Evolutionary conservation across 2,888 invertebrate species (phyloP), one percentile per base, ranked within the genome.

Genomic region (Seira sanloemensis): DNA sequence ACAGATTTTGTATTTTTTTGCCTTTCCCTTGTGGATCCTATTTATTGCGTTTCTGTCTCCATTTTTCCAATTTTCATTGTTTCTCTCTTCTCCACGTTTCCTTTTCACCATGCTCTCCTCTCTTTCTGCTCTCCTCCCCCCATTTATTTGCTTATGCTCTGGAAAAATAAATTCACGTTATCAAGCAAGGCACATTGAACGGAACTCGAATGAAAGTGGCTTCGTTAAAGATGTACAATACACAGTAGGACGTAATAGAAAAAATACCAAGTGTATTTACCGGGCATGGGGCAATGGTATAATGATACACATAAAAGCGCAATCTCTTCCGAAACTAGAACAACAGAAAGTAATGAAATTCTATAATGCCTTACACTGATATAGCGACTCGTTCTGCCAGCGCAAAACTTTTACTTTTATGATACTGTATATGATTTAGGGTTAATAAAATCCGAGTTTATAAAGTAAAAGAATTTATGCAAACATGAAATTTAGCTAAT

Each of bases 41-140:
- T 72, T 78, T 78, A 78, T 78, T 78, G 72, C 50, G 37, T 72
- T 25, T 25, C 65, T 78, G 72, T 72, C 78, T 78, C 65, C 50
- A 72, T 78, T 78, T 78, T 69, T 71, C 69, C 78, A 62, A 71
- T 78, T 78, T 71, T 50, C 78, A 78, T 71, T 78, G 71, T 71
- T 71, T 68, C 58, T 37, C 18, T 21, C 26, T 26, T 71, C 68
- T 25, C 58, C 69, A 71, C 72, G 71, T 73, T 66, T 37, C 62
- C 62, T 71, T 78, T 62, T 69, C 65, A 7, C 5, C 37, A 4
- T 37, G 12, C 12, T 37, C 18, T 21, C 46, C 54, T 71, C 68
- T 25, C 58, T 71, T 62, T 78, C 71, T 66, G 71, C 65, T 71
- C 71, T 71, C 69, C 71, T 69, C 65, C 37, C 37, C 37, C 37